Evolutionary conservation across 2,113 vertebrate species (phyloP), one percentile per base, ranked within the genome.

Genomic region (Python bivittatus): DNA sequence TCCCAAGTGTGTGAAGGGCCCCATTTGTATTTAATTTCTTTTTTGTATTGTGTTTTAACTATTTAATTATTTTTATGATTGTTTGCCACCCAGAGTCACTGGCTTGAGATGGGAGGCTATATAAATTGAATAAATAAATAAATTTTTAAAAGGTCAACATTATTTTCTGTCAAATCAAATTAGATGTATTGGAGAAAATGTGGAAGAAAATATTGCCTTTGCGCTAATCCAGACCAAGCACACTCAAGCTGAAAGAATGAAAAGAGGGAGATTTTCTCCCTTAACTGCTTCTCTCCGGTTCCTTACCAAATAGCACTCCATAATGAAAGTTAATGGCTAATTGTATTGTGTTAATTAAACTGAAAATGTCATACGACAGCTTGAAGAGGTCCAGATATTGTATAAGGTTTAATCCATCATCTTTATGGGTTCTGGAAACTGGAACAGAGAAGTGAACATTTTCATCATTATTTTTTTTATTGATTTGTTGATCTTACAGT

Each of bases 271-370:
- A 0, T 91, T 72, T 44, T 92, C 58, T 0, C 68, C 90, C 56
- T 15, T 57, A 72, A 72, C 33, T 11, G 60, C n/a, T 86, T 91
- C 20, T 48, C 1, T 0, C 54, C 7, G 6, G 86, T 88, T 86
- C 17, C 33, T 48, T 20, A 56, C 0, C 0, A 56, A 92, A 53
- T 42, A 94, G 68, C 0, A 0, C 84, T 91, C 92, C 0, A 6
- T 92, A 90, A 94, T 93, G 92, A 88, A 94, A 95, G 83, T 95
- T 94, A 94, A 95, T 85, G 88, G 68, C 91, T 96, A 95, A 96
- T 96, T 94, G 86, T 91, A 12, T 84, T 22, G 84, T 20, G 85
- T 92, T 96, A 94, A 96, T 94, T 44, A 94, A 90, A 60, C 17
- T 92, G 87, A 91, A 92, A 90, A 7, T 94, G 92, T 92, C 93